Conservation (phyloP, 2,888 invertebrate species). For the Ceraclea dissimilis region DNA sequence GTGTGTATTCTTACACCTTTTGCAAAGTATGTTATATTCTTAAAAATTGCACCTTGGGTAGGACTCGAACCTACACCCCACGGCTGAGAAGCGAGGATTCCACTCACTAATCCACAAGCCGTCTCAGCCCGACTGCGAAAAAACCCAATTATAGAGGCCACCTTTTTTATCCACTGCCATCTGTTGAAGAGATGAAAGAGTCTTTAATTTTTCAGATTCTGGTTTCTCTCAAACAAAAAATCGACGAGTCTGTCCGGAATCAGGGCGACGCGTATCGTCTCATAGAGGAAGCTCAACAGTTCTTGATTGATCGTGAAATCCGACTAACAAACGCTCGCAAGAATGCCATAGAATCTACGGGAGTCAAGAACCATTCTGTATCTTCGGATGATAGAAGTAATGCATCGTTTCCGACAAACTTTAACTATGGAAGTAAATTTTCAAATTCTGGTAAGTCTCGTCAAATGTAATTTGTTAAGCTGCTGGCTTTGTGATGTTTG, state of each 20-base stretch:
- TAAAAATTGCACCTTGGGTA: too few relatives aligned
- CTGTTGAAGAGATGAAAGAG: too few relatives aligned
- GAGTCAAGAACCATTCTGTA: conserved; percentile 13
- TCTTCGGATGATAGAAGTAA: conserved; percentile 10
- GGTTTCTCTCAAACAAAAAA: conserved; percentile 65
- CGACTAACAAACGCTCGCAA: conserved; percentile 62
- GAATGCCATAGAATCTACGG: conserved; percentile 46
- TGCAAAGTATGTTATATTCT: too few relatives aligned
- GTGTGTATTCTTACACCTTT: too few relatives aligned
- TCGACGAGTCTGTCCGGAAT: conserved; percentile 67
- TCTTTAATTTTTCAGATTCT: conserved; percentile 39
- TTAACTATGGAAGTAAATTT: conserved; percentile 12
- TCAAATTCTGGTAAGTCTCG: conserved; percentile 12
- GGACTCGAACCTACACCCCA: too few relatives aligned
- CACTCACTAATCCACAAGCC: too few relatives aligned
- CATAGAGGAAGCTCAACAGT: conserved; percentile 70
- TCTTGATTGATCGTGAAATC: conserved; percentile 72
- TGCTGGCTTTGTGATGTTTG: neutral
- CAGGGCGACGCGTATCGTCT: conserved; percentile 54
- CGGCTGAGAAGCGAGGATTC: too few relatives aligned
- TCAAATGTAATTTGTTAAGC: neutral
- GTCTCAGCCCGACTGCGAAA: too few relatives aligned
- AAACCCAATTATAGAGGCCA: too few relatives aligned
- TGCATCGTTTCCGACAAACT: conserved; percentile 10
- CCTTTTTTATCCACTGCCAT: too few relatives aligned